Percentiles rank a stretch among this genome's conserved stretches.
Evolutionary conservation across 2,797 vertebrate species (phyloP).

Genomic region (Dromococcyx pavoninus): DNA sequence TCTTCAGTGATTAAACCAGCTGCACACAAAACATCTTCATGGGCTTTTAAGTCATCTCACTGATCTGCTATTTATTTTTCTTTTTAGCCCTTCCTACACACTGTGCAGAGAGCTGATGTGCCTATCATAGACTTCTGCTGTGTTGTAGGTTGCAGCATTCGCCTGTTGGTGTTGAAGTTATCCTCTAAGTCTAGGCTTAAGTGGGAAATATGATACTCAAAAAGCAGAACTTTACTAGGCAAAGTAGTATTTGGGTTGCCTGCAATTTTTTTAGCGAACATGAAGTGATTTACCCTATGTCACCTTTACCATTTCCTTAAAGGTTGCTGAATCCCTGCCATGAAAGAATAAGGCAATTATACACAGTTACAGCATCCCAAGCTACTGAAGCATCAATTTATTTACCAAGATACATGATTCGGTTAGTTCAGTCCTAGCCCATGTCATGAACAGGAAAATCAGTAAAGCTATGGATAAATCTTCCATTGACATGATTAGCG

Average conservation of each 20-base stretch:
- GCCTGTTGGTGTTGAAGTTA: background rate
- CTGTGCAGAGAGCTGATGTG: background rate
- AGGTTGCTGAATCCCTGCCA: background rate
- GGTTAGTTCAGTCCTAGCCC: background rate
- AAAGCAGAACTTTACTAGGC: background rate
- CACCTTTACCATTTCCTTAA: background rate
- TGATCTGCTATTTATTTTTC: background rate
- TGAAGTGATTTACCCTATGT: background rate
- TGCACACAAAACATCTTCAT: background rate
- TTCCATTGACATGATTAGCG: background rate
- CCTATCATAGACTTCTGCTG: background rate
- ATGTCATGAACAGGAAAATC: background rate
- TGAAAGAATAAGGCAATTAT: background rate
- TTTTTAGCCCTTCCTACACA: background rate
- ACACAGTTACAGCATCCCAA: background rate
- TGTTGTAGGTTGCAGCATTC: background rate
- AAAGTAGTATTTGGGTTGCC: background rate
- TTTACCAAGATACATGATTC: background rate
- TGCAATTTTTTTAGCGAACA: background rate
- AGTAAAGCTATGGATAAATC: background rate
- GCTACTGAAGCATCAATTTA: background rate
- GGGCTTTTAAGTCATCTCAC: background rate
- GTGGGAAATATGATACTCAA: background rate
- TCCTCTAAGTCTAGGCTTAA: background rate
- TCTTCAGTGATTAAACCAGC: background rate